Evolutionary conservation across 2,888 invertebrate genomes (phyloP), one percentile per base, ranked within the genome.

Genomic region (Drosophila peninsularis): DNA sequence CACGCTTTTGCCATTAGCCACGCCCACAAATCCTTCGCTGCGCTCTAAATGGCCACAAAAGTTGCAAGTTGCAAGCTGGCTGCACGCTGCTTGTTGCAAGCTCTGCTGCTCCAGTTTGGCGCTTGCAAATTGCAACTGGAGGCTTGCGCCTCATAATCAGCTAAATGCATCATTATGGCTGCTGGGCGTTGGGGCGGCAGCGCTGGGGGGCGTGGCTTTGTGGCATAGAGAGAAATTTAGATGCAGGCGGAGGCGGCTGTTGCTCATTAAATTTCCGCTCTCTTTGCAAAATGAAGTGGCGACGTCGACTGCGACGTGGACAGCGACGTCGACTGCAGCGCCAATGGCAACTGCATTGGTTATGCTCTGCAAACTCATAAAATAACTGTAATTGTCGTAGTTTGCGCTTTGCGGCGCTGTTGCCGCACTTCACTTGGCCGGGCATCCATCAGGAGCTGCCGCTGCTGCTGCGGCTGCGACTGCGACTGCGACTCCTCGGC

Each of bases 321-420:
- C 53, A 11, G 45, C 27, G 24, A 9, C 47, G 11, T 21, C 50
- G 49, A 34, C 11, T 27, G 45, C 27, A 6, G 27, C 21, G 27
- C 32, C 42, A 62, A 39, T n/a, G 52, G 36, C 37, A 24, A 52
- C 49, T 77, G 78, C 65, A 61, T 58, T 64, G 75, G 89, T 88
- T 83, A 71, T 89, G 84, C 89, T 84, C 89, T 84, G 88, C 87
- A 84, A 88, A 88, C 80, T 84, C 87, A 84, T 84, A 68, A 84
- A 84, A 84, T 84, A 88, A 88, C 89, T 89, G 84, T 88, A 84
- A 88, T 89, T 89, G 89, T 88, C 73, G 86, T 88, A 88, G 83
- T 73, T 73, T 64, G 45, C 55, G 57, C 71, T 72, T 70, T 68
- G 53, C 75, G 27, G 62, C 77, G 21, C 58, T 56, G 78, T 85